Base-by-base conservation (phyloP, 1,140 invertebrate genomes). In the Ooceraea biroi region DNA sequence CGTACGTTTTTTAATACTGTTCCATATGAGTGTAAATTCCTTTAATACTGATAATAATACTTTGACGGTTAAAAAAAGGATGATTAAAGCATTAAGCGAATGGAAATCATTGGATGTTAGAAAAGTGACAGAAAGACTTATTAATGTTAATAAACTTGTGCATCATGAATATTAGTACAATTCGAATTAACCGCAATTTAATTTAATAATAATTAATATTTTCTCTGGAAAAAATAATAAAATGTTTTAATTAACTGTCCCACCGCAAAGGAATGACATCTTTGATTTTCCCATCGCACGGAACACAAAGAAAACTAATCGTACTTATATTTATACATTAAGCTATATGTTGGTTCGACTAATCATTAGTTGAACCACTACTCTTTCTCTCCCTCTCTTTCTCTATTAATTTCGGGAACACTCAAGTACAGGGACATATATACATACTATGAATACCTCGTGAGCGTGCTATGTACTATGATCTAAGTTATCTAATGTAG, bases 401-500 rank as follows among this genome's bases (percentile, higher is more conserved):
- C 30, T 66, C 30, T 66, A 50, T n/a, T 76, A 76, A 61, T 65
- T 17, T 52, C 22, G 46, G 52, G 60, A 66, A 77, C 48, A 50
- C 52, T 71, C 48, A 80, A 25, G 57, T 80, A 80, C 22, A 57
- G 22, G 12, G 22, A 80, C 52, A n/a, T 68, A 30, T 48, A 66
- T 17, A 48, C 22, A 66, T 17, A 50, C n/a, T 50, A 68, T 68
- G 17, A 50, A 50, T 69, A 69, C 14, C 14, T 50, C 66, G 61
- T 30, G 46, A 69, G 50, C 61, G 41, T 36, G 63, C 55, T 27
- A 30, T 44, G 25, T 7, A 22, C 50, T 66, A 69, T 57, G 36
- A 65, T 30, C 22, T 68, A 65, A 77, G 68, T 69, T 80, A 69
- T 71, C 50, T 80, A 80, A 69, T 14, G 12, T 19, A 44, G 7